phyloP scores from a whole-genome alignment of 2,113 vertebrate genomes.

The Fukomys damarensis region DNA sequence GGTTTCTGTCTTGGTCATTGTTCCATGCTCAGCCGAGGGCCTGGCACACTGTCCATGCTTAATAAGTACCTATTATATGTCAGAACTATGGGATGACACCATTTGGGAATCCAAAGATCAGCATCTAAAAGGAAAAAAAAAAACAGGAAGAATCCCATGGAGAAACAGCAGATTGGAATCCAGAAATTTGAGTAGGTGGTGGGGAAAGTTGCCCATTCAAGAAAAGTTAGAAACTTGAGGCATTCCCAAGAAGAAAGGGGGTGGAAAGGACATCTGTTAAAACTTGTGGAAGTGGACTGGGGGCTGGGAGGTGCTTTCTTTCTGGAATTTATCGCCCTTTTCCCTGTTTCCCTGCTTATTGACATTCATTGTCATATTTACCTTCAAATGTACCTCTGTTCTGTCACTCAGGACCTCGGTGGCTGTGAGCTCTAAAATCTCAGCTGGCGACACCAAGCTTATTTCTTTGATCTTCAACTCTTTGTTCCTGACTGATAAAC shows the following conservation, averaged over 20 bases:
- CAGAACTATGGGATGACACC: neutral
- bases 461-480: neutral
- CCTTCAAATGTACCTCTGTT: neutral
- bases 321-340: neutral
- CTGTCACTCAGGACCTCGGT: neutral
- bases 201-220: slow-evolving; percentile 34
- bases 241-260: slow-evolving; percentile 59
- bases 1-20: neutral
- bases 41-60: neutral
- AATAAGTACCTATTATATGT: neutral
- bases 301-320: neutral
- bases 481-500: neutral
- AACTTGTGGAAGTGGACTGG: neutral
- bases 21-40: neutral
- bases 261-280: slow-evolving; percentile 63
- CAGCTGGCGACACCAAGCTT: neutral
- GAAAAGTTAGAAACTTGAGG: slow-evolving; percentile 56
- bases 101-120: slow-evolving; percentile 23
- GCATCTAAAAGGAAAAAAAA: neutral
- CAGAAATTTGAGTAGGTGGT: slow-evolving; percentile 67
- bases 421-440: neutral
- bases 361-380: neutral
- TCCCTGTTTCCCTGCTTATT: neutral
- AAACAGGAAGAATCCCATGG: neutral
- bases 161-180: slow-evolving; percentile 56